Base-by-base conservation (phyloP, 2,797 vertebrate species). In the Enteromius radiatus region DNA sequence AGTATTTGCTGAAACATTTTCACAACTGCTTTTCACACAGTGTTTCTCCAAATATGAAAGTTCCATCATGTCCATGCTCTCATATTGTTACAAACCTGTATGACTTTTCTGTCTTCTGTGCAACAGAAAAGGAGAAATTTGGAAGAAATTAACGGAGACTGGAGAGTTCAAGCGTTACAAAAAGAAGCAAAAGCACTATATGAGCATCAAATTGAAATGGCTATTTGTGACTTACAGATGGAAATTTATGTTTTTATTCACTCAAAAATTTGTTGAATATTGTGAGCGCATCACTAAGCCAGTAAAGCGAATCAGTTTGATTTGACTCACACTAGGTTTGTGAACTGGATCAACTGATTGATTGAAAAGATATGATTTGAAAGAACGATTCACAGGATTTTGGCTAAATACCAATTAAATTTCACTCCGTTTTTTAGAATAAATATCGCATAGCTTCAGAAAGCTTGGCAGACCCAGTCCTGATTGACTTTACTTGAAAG, bases 1-100 rank as follows among this genome's bases (percentile, higher is more conserved):
- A 33, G 71, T 43, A 28, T 49, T 45, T 47, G 3, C 63, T 23
- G 47, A 26, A 59, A 68, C n/a, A 8, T 83, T 69, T 75, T 70
- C 63, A 61, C 41, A 59, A 68, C 31, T 38, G 23, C 43, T 54
- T 80, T 36, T 82, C 70, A 65, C 61, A 19, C 36, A 0, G 67
- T 19, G n/a, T 74, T 76, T 61, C 26, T 21, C 23, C 10, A 17
- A 63, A 63, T 28, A 31, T 21, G 38, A 43, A 45, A 45, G 38
- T 45, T 76, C 10, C 41, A n/a, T 75, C n/a, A 56, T 76, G 23
- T 75, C 23, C 11, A 23, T 0, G 0, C 52, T 41, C 33, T 4
- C 12, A 38, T 36, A 31, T 74, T 14, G 6, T 7, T 74, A 5
- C 31, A 38, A 56, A 56, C 31, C 21, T 75, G 21, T 23, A 26